A percentile compares a stretch with the other conserved stretches of the same genome.
These are phyloP conservation scores for Sarcophaga rosellei DNA, from an alignment of 2,888 invertebrate genomes.

Conservation along the genomic window DNA sequence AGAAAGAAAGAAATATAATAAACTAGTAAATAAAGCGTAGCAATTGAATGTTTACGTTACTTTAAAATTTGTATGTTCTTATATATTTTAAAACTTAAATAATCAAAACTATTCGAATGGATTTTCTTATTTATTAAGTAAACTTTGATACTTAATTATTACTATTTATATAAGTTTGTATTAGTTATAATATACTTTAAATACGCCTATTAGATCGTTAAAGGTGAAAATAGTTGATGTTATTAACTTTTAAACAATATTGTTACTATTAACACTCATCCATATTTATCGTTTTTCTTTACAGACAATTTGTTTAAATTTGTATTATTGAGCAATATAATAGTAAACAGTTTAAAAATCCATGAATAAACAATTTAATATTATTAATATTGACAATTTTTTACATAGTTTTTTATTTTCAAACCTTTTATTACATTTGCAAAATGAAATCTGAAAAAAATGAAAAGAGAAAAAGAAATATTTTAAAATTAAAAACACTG, in stretches of 20 bases:
- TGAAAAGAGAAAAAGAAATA: background rate
- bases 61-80: too few relatives aligned
- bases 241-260: background rate
- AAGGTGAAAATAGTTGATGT: slow-evolving; percentile 45
- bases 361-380: slow-evolving; percentile 22
- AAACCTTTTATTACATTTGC: background rate
- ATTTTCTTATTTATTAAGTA: slow-evolving; percentile 64
- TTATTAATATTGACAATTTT: slow-evolving; percentile 3
- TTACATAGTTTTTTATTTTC: background rate
- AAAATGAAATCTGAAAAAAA: slow-evolving; percentile 42
- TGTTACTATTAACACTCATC: slow-evolving; percentile 17
- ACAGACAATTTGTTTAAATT: too few relatives aligned
- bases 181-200: slow-evolving; percentile 8
- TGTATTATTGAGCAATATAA: background rate
- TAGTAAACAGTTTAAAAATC: slow-evolving; percentile 8
- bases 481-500: too few relatives aligned
- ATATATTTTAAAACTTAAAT: slow-evolving; percentile 13
- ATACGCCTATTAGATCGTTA: slow-evolving; percentile 36
- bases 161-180: slow-evolving; percentile 23
- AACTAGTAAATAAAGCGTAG: background rate
- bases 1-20: too few relatives aligned
- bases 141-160: slow-evolving; percentile 64
- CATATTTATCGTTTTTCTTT: slow-evolving; percentile 14
- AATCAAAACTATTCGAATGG: background rate
- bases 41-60: background rate